A percentile compares a stretch with the other conserved stretches of the same genome.
Evolutionary conservation across 2,797 vertebrate species (phyloP).

Genomic region (Etheostoma nigrum): DNA sequence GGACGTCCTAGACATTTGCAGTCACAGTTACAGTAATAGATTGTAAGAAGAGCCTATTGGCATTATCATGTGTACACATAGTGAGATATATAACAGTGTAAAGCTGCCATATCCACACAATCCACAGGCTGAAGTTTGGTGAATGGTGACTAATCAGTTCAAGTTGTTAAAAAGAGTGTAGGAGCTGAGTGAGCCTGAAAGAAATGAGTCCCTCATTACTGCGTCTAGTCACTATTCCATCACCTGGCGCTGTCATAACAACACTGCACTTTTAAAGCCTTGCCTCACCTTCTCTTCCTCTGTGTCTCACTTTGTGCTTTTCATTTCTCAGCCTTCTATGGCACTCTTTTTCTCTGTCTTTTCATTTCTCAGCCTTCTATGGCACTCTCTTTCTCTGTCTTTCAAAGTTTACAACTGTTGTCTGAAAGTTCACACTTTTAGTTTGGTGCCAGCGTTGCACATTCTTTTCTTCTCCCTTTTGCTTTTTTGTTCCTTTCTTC

Average conservation of each 20-base stretch:
- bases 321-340: slow-evolving; percentile 42
- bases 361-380: slow-evolving; percentile 47
- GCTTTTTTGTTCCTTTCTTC: slow-evolving; percentile 55
- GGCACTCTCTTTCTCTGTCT: slow-evolving; percentile 46
- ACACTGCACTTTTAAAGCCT: slow-evolving; percentile 51
- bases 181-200: slow-evolving; percentile 52
- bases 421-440: slow-evolving; percentile 78
- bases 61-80: slow-evolving; percentile 13
- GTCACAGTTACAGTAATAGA: background rate
- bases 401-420: slow-evolving; percentile 73
- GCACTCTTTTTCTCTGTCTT: slow-evolving; percentile 49
- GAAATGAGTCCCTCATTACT: slow-evolving; percentile 69
- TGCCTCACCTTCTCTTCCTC: slow-evolving; percentile 41
- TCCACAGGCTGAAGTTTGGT: slow-evolving; percentile 52
- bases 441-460: slow-evolving; percentile 70
- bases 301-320: slow-evolving; percentile 45
- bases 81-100: slow-evolving; percentile 8
- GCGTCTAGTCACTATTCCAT: slow-evolving; percentile 64
- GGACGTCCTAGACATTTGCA: slow-evolving; percentile 18
- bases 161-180: slow-evolving; percentile 61
- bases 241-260: slow-evolving; percentile 68
- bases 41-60: background rate
- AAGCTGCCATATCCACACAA: slow-evolving; percentile 38
- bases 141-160: slow-evolving; percentile 68
- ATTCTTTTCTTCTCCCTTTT: slow-evolving; percentile 42